Percentiles rank a stretch among this genome's conserved stretches.
Conservation (phyloP, 2,797 vertebrate genomes). For the Apogon talboti region DNA sequence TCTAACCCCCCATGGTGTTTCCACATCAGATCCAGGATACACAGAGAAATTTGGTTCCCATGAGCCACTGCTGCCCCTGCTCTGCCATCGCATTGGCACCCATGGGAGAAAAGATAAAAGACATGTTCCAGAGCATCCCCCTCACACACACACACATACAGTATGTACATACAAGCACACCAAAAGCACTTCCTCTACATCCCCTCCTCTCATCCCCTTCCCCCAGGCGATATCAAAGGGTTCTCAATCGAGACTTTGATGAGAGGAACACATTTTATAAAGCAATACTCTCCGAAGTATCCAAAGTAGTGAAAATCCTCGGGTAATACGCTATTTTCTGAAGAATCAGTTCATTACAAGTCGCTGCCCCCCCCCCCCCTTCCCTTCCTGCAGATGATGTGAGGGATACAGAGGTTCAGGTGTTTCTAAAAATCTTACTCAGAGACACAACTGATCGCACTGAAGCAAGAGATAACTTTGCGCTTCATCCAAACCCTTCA, state of each 20-base stretch:
- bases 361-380: constrained; percentile 29
- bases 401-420: constrained; percentile 36
- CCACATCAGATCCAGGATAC: constrained; percentile 70
- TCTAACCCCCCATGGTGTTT: constrained; percentile 57
- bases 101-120: constrained; percentile 86
- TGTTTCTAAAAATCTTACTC: constrained; percentile 32
- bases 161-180: constrained; percentile 49
- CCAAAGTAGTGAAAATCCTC: constrained; percentile 34
- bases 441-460: constrained; percentile 4
- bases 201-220: constrained; percentile 57
- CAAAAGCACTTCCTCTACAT: constrained; percentile 68
- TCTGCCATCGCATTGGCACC: constrained; percentile 77
- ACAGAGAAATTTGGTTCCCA: constrained; percentile 75
- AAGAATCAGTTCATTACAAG: constrained; percentile 56
- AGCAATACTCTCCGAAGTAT: constrained; percentile 67
- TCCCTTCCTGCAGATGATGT: constrained; percentile 30
- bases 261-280: constrained; percentile 75
- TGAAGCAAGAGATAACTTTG: neutral
- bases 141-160: constrained; percentile 33
- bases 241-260: constrained; percentile 79
- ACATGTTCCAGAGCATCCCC: constrained; percentile 70
- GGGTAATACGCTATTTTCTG: constrained; percentile 34
- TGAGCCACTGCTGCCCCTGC: constrained; percentile 75
- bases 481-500: neutral
- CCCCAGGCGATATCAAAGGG: constrained; percentile 77